These are phyloP conservation scores for Conchocele bisecta DNA, from an alignment of 2,888 invertebrate species.

Conservation along the genomic window DNA sequence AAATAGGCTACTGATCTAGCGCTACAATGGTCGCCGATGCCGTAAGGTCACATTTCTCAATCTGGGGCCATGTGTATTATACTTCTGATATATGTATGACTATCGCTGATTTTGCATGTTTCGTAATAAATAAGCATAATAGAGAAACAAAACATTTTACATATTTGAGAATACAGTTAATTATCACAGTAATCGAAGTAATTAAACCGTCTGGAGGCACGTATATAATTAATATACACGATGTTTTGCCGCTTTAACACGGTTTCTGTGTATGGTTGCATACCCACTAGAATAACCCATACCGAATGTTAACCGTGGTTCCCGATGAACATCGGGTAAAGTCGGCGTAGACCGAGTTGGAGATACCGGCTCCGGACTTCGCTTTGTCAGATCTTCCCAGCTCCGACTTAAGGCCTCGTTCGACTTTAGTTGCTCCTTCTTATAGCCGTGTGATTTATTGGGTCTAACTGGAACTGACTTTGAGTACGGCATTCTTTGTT, in stretches of 20 bases:
- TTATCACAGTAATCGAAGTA: no score
- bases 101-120: no score
- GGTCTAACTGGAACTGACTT: constrained; percentile 52
- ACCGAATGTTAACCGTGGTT: constrained; percentile 48
- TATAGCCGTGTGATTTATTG: neutral
- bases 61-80: no score
- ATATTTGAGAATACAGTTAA: no score
- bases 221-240: constrained; percentile 33
- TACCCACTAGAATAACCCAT: constrained; percentile 51
- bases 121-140: no score
- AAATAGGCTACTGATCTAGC: no score
- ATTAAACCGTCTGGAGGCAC: no score
- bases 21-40: no score
- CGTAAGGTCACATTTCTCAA: no score
- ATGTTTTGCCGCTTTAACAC: constrained; percentile 53
- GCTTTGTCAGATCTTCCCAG: constrained; percentile 56
- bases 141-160: no score
- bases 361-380: constrained; percentile 1
- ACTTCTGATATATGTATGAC: no score
- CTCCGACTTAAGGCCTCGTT: constrained; percentile 43
- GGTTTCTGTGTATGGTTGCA: constrained; percentile 56
- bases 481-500: constrained; percentile 28
- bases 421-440: constrained; percentile 18
- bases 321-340: constrained; percentile 48
- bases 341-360: constrained; percentile 51